A percentile compares a stretch with the other conserved stretches of the same genome.
phyloP scores from a whole-genome alignment of 2,797 vertebrate genomes.

The Dicrostonyx torquatus region DNA sequence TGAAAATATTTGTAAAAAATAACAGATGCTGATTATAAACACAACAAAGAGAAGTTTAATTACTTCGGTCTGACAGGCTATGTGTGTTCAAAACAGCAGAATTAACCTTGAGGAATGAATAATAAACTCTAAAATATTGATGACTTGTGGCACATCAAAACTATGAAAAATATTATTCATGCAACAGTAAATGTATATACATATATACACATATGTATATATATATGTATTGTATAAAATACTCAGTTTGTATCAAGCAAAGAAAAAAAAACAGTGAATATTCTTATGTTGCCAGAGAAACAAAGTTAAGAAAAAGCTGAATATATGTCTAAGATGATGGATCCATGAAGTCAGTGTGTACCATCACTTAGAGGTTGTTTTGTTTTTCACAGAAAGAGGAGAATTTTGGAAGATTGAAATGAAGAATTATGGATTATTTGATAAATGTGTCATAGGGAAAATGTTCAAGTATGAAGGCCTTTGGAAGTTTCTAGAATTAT shows the following conservation, averaged over 20 bases:
- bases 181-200: not conserved
- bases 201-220: not conserved
- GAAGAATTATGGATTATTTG: not conserved
- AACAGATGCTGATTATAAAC: not conserved
- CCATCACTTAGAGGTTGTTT: not conserved
- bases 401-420: not conserved
- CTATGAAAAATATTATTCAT: not conserved
- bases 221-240: not conserved
- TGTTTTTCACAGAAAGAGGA: not conserved
- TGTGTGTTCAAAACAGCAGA: conserved; percentile 1
- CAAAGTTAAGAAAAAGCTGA: not conserved
- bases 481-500: not conserved
- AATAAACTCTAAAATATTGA: not conserved
- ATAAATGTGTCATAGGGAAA: not conserved
- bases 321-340: not conserved
- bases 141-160: not conserved
- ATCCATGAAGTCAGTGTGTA: not conserved
- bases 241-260: not conserved
- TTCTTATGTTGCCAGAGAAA: not conserved
- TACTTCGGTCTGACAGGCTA: not conserved
- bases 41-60: not conserved
- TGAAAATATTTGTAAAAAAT: not conserved
- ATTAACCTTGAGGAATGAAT: not conserved
- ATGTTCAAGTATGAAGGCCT: not conserved
- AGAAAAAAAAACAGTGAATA: not conserved